phyloP scores from a whole-genome alignment of 2,888 invertebrate species.

The Harpagoxenus sublaevis region DNA sequence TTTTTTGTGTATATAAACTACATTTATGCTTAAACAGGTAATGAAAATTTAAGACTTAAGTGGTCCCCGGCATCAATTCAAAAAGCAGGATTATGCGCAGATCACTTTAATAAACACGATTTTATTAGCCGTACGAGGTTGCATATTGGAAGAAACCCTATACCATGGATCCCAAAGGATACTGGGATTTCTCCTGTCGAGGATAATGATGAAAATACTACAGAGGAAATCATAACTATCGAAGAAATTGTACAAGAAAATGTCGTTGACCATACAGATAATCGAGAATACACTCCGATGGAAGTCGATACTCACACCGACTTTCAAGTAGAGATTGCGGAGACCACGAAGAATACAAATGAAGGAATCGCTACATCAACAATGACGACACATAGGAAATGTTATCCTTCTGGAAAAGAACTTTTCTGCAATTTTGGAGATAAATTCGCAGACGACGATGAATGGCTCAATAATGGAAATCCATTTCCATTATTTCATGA shows the following conservation, averaged over 20 bases:
- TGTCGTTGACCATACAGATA: background rate
- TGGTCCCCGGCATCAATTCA: slow-evolving; percentile 5
- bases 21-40: background rate
- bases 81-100: slow-evolving; percentile 2
- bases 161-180: background rate
- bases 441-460: background rate
- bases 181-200: background rate
- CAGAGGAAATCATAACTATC: background rate
- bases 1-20: background rate
- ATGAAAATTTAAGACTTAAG: background rate
- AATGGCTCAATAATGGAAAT: too few species aligned
- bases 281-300: slow-evolving; percentile 14
- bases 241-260: slow-evolving; percentile 3
- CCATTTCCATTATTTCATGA: slow-evolving; percentile 6
- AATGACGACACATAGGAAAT: background rate
- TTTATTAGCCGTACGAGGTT: background rate
- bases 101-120: slow-evolving; percentile 3
- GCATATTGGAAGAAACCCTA: background rate
- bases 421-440: slow-evolving; percentile 13
- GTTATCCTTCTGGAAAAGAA: slow-evolving; percentile 8
- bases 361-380: background rate
- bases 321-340: background rate
- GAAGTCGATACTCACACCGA: slow-evolving; percentile 1
- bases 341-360: background rate
- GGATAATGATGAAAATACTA: background rate